phyloP scores from a whole-genome alignment of 2,113 vertebrate species.

The Oxyruncus cristatus region DNA sequence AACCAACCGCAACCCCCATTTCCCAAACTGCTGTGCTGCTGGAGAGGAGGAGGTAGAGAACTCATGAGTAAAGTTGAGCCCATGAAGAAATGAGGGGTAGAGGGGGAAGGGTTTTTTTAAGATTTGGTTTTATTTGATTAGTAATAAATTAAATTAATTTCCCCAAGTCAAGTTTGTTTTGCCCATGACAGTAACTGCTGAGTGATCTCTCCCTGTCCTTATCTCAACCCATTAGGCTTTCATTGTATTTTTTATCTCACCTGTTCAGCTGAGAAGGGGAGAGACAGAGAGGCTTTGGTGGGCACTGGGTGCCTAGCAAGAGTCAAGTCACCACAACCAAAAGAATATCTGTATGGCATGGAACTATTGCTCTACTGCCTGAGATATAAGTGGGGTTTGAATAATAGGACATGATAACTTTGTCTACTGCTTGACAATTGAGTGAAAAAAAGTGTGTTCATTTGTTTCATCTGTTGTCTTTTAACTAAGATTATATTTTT shows the following conservation, averaged over 20 bases:
- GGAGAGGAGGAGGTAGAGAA: not conserved
- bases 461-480: not conserved
- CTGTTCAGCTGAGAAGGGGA: not conserved
- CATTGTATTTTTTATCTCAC: not conserved
- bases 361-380: not conserved
- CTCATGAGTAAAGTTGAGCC: not conserved
- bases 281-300: not conserved
- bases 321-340: not conserved
- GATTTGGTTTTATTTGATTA: not conserved
- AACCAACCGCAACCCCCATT: not conserved
- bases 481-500: not conserved
- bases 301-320: not conserved
- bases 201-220: not conserved
- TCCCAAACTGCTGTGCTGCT: not conserved
- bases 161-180: not conserved
- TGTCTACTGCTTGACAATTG: not conserved
- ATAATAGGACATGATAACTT: not conserved
- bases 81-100: not conserved
- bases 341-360: not conserved
- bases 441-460: not conserved
- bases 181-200: accelerated
- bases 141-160: not conserved
- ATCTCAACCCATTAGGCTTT: accelerated
- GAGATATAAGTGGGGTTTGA: not conserved
- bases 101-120: not conserved